Base-by-base conservation (phyloP, 30 jellyfish, hydroid and myxozoan species). In the Aurelia aurita region DNA sequence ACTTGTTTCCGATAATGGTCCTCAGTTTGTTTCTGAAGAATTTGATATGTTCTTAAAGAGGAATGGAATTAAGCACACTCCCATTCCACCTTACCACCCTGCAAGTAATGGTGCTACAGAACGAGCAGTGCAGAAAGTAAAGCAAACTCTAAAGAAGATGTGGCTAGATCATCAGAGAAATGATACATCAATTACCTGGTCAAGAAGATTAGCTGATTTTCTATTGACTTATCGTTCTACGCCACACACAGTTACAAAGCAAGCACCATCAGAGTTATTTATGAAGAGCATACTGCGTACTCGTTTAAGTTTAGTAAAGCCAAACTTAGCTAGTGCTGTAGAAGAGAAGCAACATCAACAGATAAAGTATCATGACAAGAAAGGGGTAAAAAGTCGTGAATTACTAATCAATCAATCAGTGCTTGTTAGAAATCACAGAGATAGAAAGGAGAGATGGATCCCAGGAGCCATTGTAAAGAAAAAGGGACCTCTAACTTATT, bases 281-380 rank as follows among this genome's bases (percentile, higher is more conserved):
- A 68, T 87, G 79, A 66, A 59, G 94, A 49, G 69, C 58, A 72
- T 21, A 22, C 76, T 73, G 78, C 93, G 79, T 39, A 59, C 76
- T 73, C 79, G 82, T 34, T 57, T 78, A 35, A 69, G 66, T 78
- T 54, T 77, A 62, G 80, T 60, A 69, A 73, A 60, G 60, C 95
- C 74, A 65, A 62, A 60, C 47, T 35, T 35, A 35, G 47, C 47
- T 35, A 5, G 47, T 4, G 47, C 47, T 5, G 10, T 35, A 35
- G 87, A 76, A 55, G 87, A 76, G 77, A 76, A 76, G 77, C 87
- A 76, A 68, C 87, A 76, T 76, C 77, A 76, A 66, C 87, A 76
- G 77, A 31, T 76, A 57, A 58, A 58, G 64, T 74, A 74, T 12
- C 61, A 74, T 74, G 86, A 74, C 72, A 53, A 51, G 31, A 74